Base-by-base conservation (phyloP, 2,113 vertebrate species). In the Centropus bengalensis region DNA sequence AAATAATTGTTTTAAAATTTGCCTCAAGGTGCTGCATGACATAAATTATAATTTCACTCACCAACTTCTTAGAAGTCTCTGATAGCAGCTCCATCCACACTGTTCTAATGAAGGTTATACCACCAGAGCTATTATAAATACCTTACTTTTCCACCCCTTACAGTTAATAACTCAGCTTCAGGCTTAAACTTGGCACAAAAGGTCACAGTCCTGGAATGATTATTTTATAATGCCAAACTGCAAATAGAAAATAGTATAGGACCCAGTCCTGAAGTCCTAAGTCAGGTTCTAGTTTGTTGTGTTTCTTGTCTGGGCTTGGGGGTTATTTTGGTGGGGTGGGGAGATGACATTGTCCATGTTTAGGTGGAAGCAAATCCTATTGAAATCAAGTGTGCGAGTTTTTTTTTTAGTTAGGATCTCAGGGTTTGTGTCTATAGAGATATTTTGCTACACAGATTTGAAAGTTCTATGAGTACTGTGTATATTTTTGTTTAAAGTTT, bases 1-100 rank as follows among this genome's bases (percentile, higher is more conserved):
- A 98, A 97, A 97, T 96, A 96, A 94, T 96, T 95, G 85, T 95
- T 97, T 96, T 93, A 95, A 95, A 96, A 89, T 96, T 94, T 96
- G 92, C 95, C 94, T 97, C 73, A 82, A 95, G 96, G 88, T 91
- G 84, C 83, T 80, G 78, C 91, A 76, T 83, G 94, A 92, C 79
- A 92, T 73, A 95, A 96, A 84, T 92, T 90, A 63, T 91, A 86
- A 91, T 96, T 96, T 94, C 69, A 82, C 52, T 58, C 68, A 78
- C 45, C 67, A 75, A 75, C 81, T 96, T 92, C 73, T 80, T 68
- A 67, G 54, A 96, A 95, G 62, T 89, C 83, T 78, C 60, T 83
- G 70, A 82, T 71, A 88, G 59, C 59, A 60, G 66, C 60, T 64
- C 62, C 56, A 83, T 51, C 36, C 75, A 40, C 10, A 17, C 71